phyloP scores from a whole-genome alignment of 2,888 invertebrate genomes.

The Agrotis ipsilon region DNA sequence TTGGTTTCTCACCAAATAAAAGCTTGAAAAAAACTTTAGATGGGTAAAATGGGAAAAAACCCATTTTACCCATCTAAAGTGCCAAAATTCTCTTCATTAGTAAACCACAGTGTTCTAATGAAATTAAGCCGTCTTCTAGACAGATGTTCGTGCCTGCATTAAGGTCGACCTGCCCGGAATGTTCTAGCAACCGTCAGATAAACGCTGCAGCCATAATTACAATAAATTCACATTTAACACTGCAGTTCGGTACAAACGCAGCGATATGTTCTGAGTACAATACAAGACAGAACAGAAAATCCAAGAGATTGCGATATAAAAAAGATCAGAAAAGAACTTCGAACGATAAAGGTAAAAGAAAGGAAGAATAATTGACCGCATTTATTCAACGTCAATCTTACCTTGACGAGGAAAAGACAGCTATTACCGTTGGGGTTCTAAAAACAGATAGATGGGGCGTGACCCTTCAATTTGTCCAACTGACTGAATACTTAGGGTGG shows the following conservation, averaged over 20 bases:
- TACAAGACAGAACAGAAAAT: slow-evolving; percentile 36
- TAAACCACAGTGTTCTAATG: slow-evolving; percentile 14
- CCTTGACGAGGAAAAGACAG: slow-evolving; percentile 18
- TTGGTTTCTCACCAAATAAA: no score
- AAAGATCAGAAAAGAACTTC: background rate
- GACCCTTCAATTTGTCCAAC: slow-evolving; percentile 14
- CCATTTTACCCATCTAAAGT: no score
- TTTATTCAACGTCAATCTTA: slow-evolving; percentile 34
- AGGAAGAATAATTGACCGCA: slow-evolving; percentile 30
- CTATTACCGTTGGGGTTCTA: slow-evolving; percentile 18
- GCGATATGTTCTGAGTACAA: slow-evolving; percentile 42
- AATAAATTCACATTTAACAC: slow-evolving; percentile 63
- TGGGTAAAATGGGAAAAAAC: no score
- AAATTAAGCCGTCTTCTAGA: slow-evolving; percentile 39
- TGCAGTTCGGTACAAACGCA: slow-evolving; percentile 59
- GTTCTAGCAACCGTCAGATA: slow-evolving; percentile 52
- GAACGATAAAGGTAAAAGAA: background rate
- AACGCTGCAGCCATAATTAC: slow-evolving; percentile 64
- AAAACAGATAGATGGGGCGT: slow-evolving; percentile 30
- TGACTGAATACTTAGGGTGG: background rate
- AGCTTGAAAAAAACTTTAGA: no score
- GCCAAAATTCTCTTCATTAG: slow-evolving; percentile 6
- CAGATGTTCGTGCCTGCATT: slow-evolving; percentile 50
- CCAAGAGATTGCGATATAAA: background rate
- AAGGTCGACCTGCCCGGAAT: slow-evolving; percentile 37